Evolutionary conservation across 2,888 invertebrate genomes (phyloP), one percentile per base, ranked within the genome.

Genomic region (Choreutis nemorana): DNA sequence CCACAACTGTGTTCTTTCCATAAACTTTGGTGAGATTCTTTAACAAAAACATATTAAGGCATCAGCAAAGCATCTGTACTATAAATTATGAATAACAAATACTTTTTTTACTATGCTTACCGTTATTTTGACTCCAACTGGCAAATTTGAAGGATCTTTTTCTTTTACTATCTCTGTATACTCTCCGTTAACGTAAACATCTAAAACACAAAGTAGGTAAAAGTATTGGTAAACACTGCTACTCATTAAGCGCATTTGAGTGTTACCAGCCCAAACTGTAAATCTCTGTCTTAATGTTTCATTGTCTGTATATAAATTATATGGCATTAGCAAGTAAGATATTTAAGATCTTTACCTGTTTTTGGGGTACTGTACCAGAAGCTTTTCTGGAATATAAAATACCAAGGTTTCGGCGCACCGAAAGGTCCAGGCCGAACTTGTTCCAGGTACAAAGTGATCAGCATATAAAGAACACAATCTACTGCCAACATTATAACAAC

Each of bases 341-440:
- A 23, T 14, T 7, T n/a, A 14, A 14, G 9, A 14, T 26, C 26
- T 14, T 15, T 15, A 26, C 14, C 7, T n/a, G 26, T 9, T 14
- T 14, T 35, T 23, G 20, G 26, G 4, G 63, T 50, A 23, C 51
- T n/a, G n/a, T n/a, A 71, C 87, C 87, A 87, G 48, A 79, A 87
- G 1, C 55, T 46, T 13, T 64, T 58, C 22, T 82, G 82, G 28
- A 92, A 81, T 0, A 86, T 85, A 52, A 93, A 96, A 51, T 94
- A 86, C 86, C 91, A 94, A 14, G 86, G 87, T 36, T 85, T 84
- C 0, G 90, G 87, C 0, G 95, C 86, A 3, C 95, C 95, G 57
- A 83, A 92, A 8, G 90, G 88, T 6, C 95, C 95, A 0, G 96
- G 96, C 36, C 87, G 81, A 6, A 97, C 84, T 40, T 90, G 90